phyloP scores from a whole-genome alignment of 2,888 invertebrate species.

The Drosophila acutilabella region DNA sequence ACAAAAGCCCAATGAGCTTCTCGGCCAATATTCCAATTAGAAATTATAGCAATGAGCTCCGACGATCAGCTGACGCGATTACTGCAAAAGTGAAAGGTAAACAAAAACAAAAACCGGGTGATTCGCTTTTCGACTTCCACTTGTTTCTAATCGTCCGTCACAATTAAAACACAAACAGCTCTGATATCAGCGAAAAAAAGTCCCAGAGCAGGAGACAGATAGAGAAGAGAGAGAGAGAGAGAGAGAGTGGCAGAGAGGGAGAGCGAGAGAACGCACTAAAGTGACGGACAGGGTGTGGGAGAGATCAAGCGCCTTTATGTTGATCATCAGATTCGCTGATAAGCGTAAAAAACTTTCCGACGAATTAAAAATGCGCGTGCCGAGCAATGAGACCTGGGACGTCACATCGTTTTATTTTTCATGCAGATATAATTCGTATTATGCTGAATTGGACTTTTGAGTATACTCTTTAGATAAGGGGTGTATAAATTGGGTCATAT shows the following conservation, averaged over 20 bases:
- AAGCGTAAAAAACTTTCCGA: constrained; percentile 26
- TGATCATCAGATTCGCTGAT: constrained; percentile 34
- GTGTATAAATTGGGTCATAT: neutral
- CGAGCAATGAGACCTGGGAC: constrained; percentile 42
- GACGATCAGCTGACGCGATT: constrained; percentile 56
- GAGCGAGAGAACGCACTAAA: constrained; percentile 1
- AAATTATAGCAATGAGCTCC: constrained; percentile 7
- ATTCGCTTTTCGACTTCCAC: constrained; percentile 31
- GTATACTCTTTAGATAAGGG: constrained; percentile 4
- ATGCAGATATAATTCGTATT: constrained; percentile 9
- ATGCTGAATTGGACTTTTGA: constrained; percentile 32
- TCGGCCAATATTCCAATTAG: constrained; percentile 26
- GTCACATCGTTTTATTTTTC: constrained; percentile 46
- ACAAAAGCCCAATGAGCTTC: constrained; percentile 4
- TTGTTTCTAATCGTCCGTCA: constrained; percentile 47
- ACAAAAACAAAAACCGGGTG: constrained; percentile 41
- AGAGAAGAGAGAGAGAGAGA: neutral
- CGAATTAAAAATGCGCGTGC: constrained; percentile 56
- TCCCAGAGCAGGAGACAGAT: neutral
- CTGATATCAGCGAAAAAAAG: constrained; percentile 28
- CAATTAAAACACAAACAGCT: constrained; percentile 24
- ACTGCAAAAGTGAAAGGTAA: constrained; percentile 62
- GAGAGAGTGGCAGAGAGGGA: neutral
- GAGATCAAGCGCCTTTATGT: constrained; percentile 28
- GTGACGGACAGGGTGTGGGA: constrained; percentile 1